Evolutionary conservation across 2,113 vertebrate genomes (phyloP), one percentile per base, ranked within the genome.

Genomic region (Callopanchax toddi): DNA sequence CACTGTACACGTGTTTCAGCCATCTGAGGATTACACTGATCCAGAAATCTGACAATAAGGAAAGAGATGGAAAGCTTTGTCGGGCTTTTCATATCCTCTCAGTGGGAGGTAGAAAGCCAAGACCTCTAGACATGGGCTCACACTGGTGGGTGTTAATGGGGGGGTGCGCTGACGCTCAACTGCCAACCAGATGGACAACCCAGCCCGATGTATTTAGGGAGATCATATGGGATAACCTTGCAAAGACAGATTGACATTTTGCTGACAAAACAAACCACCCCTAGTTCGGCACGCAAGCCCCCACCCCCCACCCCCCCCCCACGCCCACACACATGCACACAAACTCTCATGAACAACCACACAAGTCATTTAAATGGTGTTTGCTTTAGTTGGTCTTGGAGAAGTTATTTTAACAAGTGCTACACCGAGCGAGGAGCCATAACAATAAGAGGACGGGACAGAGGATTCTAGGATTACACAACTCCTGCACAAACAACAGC

Each of bases 181-280:
- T 70, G 76, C 76, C 71, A 87, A 72, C 75, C 89, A 89, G 86
- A 89, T 91, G 89, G 86, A 89, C 82, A 71, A 75, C 80, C 84
- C 71, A 80, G 81, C 81, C 59, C 56, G 69, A 76, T 78, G 86
- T 78, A 87, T 89, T 89, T 86, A 85, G 83, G 55, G 75, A 87
- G 86, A 86, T 86, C 88, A 86, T 87, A 74, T 75, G 78, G 86
- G 86, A 91, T 91, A 89, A 89, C 86, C 84, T 86, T 65, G 77
- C 67, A 81, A 77, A 84, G 81, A 86, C 86, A 83, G 85, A 87
- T 89, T 87, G 88, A 78, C 83, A 87, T 89, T 91, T 87, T 87
- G 89, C 86, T 89, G 88, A 89, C 85, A 84, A 88, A 85, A 88
- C 84, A 89, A 83, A 84, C 79, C 67, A 76, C 76, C 81, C 69